Conservation (phyloP, 2,113 vertebrate species). For the Leucosticte australis region DNA sequence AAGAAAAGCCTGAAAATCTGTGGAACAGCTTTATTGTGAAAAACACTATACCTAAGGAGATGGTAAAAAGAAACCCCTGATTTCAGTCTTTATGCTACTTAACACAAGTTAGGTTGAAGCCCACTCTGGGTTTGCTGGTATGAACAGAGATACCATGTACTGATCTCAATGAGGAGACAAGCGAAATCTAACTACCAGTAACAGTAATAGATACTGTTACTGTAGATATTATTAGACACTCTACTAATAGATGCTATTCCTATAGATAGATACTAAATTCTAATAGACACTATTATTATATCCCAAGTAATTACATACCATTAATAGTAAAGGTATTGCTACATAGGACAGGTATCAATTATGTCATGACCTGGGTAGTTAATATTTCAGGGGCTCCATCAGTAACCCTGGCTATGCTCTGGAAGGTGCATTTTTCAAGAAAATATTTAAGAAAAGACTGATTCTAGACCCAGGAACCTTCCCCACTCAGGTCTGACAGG, state of each 20-base stretch:
- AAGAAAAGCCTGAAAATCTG: neutral
- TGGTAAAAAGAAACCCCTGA: neutral
- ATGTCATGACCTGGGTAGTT: neutral
- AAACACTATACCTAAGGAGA: neutral
- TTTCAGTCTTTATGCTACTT: neutral
- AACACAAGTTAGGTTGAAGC: neutral
- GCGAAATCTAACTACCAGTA: neutral
- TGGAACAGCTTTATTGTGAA: neutral
- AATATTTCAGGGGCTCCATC: neutral
- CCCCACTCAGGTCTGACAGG: neutral
- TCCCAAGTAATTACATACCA: neutral
- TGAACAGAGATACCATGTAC: neutral
- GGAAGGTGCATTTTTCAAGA: neutral
- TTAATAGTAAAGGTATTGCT: neutral
- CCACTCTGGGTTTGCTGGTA: neutral
- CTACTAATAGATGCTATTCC: neutral
- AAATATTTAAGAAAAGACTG: neutral
- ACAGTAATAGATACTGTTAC: neutral
- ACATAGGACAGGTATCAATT: neutral
- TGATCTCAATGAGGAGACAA: neutral
- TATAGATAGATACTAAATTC: neutral
- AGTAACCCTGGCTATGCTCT: neutral
- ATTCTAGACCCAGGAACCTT: neutral
- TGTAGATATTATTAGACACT: neutral
- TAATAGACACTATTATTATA: neutral